Evolutionary conservation across 2,113 vertebrate genomes (phyloP), one percentile per base, ranked within the genome.

Genomic region (Paradisaea rubra): DNA sequence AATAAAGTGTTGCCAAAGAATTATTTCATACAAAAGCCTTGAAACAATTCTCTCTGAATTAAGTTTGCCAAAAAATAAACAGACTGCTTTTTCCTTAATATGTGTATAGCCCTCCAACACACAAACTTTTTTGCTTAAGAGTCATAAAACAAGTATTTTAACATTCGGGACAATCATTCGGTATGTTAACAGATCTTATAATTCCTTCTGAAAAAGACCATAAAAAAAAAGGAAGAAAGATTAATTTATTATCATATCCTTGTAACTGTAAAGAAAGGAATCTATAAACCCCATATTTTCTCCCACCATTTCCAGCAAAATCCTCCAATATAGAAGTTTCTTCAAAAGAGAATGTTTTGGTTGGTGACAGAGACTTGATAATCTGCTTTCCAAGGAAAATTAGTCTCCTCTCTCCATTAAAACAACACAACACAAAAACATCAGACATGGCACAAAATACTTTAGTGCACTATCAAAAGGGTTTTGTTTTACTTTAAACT

Each of bases 21-120:
- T 56, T 82, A 79, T 86, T 95, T 95, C 57, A 82, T 44, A 77
- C 21, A 91, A 91, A 94, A 82, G 72, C 60, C 41, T 87, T 74
- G 31, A 90, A 91, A 81, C 41, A 83, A 87, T 66, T 64, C 35
- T 86, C 56, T 61, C 71, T 79, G 69, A 52, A 88, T 78, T 68
- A 78, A 69, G 60, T 64, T 60, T 91, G 70, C 69, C 47, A 94
- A 82, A 94, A 96, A 81, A 41, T 19, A 92, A 82, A 88, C 16
- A 86, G 56, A 27, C 33, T 56, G 3, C 2, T 30, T 45, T 63
- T 30, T 35, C 68, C 18, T 47, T 64, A n/a, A 21, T 66, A 33
- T 82, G 60, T 52, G 18, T 18, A 54, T 6, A 90, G 10, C 4
- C 25, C n/a, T 84, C 65, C 61, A 82, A 63, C 22, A 73, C 18